Percentiles rank a stretch among this genome's conserved stretches.
Evolutionary conservation across 2,113 vertebrate species (phyloP).

Genomic region (Picathartes gymnocephalus): DNA sequence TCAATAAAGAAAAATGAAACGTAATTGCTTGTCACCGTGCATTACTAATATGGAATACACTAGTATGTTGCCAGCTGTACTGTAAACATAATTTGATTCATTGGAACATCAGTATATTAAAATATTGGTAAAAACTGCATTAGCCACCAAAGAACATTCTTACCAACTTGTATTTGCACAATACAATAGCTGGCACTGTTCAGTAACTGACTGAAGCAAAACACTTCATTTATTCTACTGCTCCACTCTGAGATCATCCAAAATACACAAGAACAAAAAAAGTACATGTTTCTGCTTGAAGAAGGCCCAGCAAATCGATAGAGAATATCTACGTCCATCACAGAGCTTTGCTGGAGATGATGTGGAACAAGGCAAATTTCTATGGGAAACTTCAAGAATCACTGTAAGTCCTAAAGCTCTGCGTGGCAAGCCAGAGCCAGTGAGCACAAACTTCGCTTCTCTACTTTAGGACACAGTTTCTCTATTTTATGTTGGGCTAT

Average conservation of each 20-base stretch:
- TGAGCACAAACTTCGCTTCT: neutral
- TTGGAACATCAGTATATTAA: neutral
- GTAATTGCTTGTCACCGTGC: neutral
- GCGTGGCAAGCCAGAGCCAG: neutral
- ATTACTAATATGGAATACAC: neutral
- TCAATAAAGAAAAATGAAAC: slow-evolving; percentile 39
- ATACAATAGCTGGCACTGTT: neutral
- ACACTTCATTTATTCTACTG: neutral
- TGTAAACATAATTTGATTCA: neutral
- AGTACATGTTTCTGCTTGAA: neutral
- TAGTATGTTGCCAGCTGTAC: neutral
- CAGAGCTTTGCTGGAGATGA: slow-evolving; percentile 17
- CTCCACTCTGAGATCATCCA: neutral
- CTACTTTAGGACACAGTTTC: neutral
- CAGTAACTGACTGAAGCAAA: neutral
- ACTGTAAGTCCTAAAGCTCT: neutral
- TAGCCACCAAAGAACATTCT: neutral
- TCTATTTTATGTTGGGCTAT: neutral
- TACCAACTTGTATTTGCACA: neutral
- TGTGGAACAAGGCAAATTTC: neutral
- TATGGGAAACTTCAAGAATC: neutral
- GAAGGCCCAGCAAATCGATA: neutral
- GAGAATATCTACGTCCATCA: neutral
- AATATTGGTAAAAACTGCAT: neutral
- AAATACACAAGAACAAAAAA: neutral